A percentile compares a stretch with the other conserved stretches of the same genome.
Evolutionary conservation across 1,140 invertebrate species (phyloP).

Genomic region (Cydia pomonella): DNA sequence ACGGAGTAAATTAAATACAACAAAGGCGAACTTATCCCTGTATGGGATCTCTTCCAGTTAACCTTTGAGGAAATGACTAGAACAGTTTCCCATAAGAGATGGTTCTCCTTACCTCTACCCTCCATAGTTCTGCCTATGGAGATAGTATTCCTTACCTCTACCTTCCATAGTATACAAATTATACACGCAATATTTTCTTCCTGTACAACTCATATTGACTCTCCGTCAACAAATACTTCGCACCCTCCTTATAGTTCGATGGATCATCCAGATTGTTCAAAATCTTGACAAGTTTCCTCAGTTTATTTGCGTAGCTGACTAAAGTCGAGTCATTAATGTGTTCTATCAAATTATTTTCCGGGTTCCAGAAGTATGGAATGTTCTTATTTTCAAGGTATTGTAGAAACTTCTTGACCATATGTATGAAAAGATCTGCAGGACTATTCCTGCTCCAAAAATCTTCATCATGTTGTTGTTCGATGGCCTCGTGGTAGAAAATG

Average conservation of each 20-base stretch:
- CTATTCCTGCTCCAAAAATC: constrained; percentile 50
- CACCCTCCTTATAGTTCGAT: constrained; percentile 45
- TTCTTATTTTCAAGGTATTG: constrained; percentile 39
- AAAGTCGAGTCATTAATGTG: constrained; percentile 38
- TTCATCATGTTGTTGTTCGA: constrained; percentile 35
- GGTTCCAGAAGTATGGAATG: constrained; percentile 65
- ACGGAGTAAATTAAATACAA: too few species aligned
- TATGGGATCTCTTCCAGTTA: too few species aligned
- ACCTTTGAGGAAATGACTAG: too few species aligned
- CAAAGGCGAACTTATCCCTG: too few species aligned
- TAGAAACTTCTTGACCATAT: constrained; percentile 52
- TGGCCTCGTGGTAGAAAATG: constrained; percentile 61
- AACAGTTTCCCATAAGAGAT: too few species aligned
- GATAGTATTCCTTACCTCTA: too few species aligned
- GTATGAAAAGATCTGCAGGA: constrained; percentile 49
- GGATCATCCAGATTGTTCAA: constrained; percentile 50
- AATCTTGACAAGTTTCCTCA: constrained; percentile 40
- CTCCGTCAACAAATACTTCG: constrained; percentile 51
- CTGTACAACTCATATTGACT: constrained; percentile 49
- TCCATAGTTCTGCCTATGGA: too few species aligned
- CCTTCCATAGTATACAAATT: too few species aligned
- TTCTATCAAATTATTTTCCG: constrained; percentile 52
- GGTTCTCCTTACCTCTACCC: too few species aligned
- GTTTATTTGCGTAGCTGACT: constrained; percentile 45
- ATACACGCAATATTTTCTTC: neutral